Base-by-base conservation (phyloP, 2,797 vertebrate species). In the Distichodus sexfasciatus region DNA sequence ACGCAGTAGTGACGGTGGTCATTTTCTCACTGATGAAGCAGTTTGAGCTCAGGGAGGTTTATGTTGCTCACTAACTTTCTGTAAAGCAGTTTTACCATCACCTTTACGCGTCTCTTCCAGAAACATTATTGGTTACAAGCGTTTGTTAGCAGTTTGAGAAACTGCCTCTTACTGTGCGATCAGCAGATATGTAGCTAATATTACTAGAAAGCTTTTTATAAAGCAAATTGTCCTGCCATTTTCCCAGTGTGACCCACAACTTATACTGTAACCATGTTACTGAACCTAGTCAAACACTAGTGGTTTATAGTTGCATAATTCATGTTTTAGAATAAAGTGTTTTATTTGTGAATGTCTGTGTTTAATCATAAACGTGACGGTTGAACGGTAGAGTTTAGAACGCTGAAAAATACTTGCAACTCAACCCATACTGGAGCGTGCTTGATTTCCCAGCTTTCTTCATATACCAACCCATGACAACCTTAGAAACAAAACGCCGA, bases 51-150 rank as follows among this genome's bases (percentile, higher is more conserved):
- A 33, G 35, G 55, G 19, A 59, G 55, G 36, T 59, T 59, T 41
- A 59, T 58, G 54, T 58, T 21, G 54, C 55, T 44, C 10, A 54
- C 26, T n/a, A 6, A 40, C 55, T 44, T 41, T 40, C 36, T 10
- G 7, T 14, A 38, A n/a, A 23, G 10, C 11, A 33, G 12, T 9
- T 36, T 46, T 36, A 21, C 53, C 31, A 36, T 28, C 9, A 10
- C n/a, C n/a, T 4, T 21, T 19, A 55, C 1, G 11, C 15, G 28
- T 33, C 50, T 17, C 36, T 7, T 54, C 21, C 21, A 26, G 0
- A 48, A 55, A 19, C 5, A 31, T 7, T 9, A 33, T 21, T 6
- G 23, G 53, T 5, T 23, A 12, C 4, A 10, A 15, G 1, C 8
- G 1, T 51, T 31, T 33, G 17, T 44, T 44, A 23, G 46, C 1